Conservation (phyloP, 1,140 invertebrate genomes). For the Scylla paramamosain region DNA sequence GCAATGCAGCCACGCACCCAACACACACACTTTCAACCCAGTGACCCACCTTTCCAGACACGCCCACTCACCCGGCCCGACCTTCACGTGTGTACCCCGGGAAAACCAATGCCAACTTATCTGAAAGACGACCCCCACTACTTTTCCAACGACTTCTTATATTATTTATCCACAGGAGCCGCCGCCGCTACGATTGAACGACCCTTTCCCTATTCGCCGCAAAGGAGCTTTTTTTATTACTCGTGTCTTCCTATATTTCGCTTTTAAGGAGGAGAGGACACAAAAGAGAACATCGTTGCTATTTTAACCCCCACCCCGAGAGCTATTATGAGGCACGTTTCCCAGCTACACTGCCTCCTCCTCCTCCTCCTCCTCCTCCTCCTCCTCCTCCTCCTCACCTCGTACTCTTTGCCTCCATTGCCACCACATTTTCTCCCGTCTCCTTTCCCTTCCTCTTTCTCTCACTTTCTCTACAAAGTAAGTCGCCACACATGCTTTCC, state of each 20-base stretch:
- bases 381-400: neutral
- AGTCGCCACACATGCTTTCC: neutral
- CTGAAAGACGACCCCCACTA: neutral
- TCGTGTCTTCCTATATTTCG: neutral
- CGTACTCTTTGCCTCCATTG: neutral
- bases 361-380: neutral
- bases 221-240: neutral
- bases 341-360: neutral
- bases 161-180: neutral
- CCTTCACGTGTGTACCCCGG: neutral
- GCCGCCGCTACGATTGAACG: too few species aligned
- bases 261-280: neutral
- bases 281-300: slow-evolving; percentile 5
- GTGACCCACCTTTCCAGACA: too few species aligned
- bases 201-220: neutral
- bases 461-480: neutral
- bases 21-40: too few species aligned
- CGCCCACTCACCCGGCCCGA: too few species aligned
- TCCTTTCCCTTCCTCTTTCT: neutral
- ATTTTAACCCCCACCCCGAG: neutral
- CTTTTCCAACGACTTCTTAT: neutral
- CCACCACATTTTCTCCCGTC: neutral
- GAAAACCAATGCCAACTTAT: neutral
- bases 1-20: too few species aligned
- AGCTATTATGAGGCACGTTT: neutral